Base-by-base conservation (phyloP, 2,888 invertebrate genomes). In the Orthosia incerta region DNA sequence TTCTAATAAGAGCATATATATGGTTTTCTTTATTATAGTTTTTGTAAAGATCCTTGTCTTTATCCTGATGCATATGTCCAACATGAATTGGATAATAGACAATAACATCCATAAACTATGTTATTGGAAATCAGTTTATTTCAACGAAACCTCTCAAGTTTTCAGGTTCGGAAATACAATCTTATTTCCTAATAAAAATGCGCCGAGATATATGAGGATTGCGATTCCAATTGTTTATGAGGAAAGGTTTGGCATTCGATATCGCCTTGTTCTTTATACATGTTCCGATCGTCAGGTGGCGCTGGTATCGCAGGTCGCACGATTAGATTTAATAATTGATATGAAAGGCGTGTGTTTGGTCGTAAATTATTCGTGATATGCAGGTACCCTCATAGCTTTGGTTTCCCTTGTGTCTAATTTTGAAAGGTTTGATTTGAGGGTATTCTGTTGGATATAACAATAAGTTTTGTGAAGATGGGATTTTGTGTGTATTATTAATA, bases 311-410 rank as follows among this genome's bases (percentile, higher is more conserved):
- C 39, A 50, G 51, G 46, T 69, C 56, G 16, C 67, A 57, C 73
- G 65, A 57, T 82, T 61, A 53, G 18, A 61, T 64, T 82, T 50
- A 72, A 72, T 78, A 55, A 72, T 72, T 80, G 51, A 80, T 71
- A 48, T 20, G 67, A 39, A 48, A 45, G n/a, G 79, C 60, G 15
- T 50, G 50, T 39, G 56, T 18, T 31, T 51, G 26, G 39, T 48
- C 51, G 23, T 72, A 82, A 64, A 77, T 64, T 72, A 39, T 62
- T 46, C 18, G 64, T 55, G 45, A 59, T 48, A 65, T 57, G 53
- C 23, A 78, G 55, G 16, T 64, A 51, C 45, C 16, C 5, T 13
- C 18, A 56, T 39, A 20, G 57, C 12, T 59, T 66, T 63, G n/a
- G 57, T 55, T 63, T 48, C 55, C 50, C 51, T 18, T 4, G 57